Base-by-base conservation (phyloP, 2,797 vertebrate genomes). In the Triplophysa yarkandensis region DNA sequence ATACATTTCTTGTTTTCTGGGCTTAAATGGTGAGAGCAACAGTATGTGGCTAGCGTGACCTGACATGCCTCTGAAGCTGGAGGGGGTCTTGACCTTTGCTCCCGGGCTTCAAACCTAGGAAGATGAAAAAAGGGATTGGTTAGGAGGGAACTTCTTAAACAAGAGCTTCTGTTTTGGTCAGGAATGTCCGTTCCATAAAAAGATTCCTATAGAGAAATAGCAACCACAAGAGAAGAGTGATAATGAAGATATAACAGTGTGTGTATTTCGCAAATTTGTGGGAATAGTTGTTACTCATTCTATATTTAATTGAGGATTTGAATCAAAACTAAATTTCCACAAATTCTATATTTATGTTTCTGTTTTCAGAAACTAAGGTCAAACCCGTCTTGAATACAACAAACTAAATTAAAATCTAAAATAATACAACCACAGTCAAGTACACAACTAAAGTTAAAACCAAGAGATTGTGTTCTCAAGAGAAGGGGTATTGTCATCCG, bases 1-100 rank as follows among this genome's bases (percentile, higher is more conserved):
- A 65, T 52, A 57, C 83, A 74, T 83, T 85, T 86, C 84, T 88
- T 85, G 83, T 85, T 86, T 85, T 86, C 46, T 55, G 79, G 83
- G 28, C 68, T 86, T 91, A 89, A 90, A 91, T 84, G 86, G 87
- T 87, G 91, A 92, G 89, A 90, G 88, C 85, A 91, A 54, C 68
- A 82, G 79, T 80, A 92, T 92, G 90, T 89, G 89, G 87, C 90
- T 89, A 87, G 87, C 90, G 89, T 92, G 92, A 92, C 91, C 92
- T 90, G 89, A 90, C 91, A 91, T 90, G 92, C 90, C 90, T 92
- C 90, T 92, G 90, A 92, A 92, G 89, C 90, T 90, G 87, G 89
- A 92, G 89, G 91, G 89, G 91, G 91, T 90, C 91, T 86, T 76
- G 87, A 93, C 90, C 92, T 92, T 85, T 92, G 90, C 88, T 87